phyloP scores from a whole-genome alignment of 37 sponge, comb jelly and placozoan species.

The Cliona cf. orientalis region DNA sequence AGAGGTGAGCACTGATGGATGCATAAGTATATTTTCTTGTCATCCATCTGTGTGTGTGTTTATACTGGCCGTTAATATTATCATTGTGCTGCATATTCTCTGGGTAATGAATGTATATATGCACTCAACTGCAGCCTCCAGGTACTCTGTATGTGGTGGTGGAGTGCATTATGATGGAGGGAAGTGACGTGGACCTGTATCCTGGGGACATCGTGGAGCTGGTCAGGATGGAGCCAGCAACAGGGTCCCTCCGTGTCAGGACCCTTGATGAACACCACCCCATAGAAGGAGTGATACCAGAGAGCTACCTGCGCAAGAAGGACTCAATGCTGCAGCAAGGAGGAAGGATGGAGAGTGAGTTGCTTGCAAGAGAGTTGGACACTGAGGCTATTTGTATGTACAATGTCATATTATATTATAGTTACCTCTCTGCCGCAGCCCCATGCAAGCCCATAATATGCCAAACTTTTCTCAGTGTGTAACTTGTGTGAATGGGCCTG shows the following conservation, averaged over 20 bases:
- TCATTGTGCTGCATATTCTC: background rate
- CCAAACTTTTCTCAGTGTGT: background rate
- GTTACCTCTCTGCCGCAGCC: background rate
- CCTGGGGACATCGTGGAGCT: conserved; percentile 76
- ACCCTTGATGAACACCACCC: conserved; percentile 20
- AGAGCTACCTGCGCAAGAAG: conserved; percentile 43
- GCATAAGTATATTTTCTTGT: background rate
- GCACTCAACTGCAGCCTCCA: background rate
- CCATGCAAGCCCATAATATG: background rate
- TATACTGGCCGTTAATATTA: background rate
- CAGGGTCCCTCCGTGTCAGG: conserved; percentile 26
- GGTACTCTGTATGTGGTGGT: conserved; percentile 69
- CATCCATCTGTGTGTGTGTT: background rate
- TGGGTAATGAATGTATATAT: background rate
- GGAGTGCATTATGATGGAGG: conserved; percentile 81
- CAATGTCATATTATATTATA: background rate
- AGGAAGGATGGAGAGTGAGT: conserved; percentile 30
- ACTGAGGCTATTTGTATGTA: too few species aligned
- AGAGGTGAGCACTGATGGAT: conserved; percentile 4
- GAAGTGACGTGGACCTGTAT: conserved; percentile 55
- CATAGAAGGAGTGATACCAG: conserved; percentile 56
- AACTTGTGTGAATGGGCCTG: background rate
- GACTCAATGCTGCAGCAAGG: conserved; percentile 17
- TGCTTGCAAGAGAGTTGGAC: too few species aligned
- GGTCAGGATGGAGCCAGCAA: conserved; percentile 21